phyloP scores from a whole-genome alignment of 2,888 invertebrate genomes.

The Zaprionus lineosus region DNA sequence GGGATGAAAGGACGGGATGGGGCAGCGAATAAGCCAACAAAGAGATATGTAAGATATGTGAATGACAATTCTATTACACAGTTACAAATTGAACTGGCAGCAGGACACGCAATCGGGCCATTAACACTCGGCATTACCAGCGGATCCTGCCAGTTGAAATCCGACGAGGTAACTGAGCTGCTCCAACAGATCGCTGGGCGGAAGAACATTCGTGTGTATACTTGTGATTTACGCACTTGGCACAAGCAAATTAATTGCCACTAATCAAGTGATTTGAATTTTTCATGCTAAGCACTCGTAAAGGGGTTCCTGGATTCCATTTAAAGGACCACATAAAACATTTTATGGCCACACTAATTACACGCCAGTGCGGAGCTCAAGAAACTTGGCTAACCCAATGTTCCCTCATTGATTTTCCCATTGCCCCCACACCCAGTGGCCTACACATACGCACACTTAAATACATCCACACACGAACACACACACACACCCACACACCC shows the following conservation, averaged over 20 bases:
- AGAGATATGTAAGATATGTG: constrained; percentile 57
- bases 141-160: constrained; percentile 46
- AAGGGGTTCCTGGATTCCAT: constrained; percentile 28
- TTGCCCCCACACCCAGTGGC: constrained; percentile 1
- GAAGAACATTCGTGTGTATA: background rate
- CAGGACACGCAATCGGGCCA: constrained; percentile 63
- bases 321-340: constrained; percentile 42
- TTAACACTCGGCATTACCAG: constrained; percentile 63
- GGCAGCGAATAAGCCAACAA: constrained; percentile 18
- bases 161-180: constrained; percentile 5
- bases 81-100: constrained; percentile 53
- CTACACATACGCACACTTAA: background rate
- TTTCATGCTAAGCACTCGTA: constrained; percentile 52
- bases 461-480: constrained; percentile 3
- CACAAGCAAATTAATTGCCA: constrained; percentile 57
- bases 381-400: too few relatives aligned
- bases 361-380: constrained; percentile 48
- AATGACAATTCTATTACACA: constrained; percentile 69
- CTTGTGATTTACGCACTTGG: constrained; percentile 39
- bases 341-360: constrained; percentile 62
- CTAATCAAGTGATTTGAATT: constrained; percentile 71
- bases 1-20: too few relatives aligned
- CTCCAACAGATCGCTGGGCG: background rate
- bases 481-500: background rate
- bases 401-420: constrained; percentile 42